Percentiles rank a stretch among this genome's conserved stretches.
Conservation (phyloP, 2,113 vertebrate species). For the Erythrocercus mccallii region DNA sequence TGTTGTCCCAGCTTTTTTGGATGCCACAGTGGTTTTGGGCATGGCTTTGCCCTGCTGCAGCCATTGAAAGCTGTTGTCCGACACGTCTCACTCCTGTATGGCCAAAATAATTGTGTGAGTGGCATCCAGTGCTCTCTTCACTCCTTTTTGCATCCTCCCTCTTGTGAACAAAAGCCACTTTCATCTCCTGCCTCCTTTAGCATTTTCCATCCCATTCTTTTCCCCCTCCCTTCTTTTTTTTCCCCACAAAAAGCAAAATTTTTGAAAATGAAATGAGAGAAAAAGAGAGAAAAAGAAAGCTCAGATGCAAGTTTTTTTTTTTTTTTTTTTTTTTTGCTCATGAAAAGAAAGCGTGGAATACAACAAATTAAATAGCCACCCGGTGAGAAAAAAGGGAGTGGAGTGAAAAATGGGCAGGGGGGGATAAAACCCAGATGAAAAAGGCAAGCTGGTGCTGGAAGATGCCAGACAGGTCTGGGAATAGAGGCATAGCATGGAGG, state of each 20-base stretch:
- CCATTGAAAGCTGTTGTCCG: background rate
- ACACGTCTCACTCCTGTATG: background rate
- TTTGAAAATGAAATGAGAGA: conserved; percentile 12
- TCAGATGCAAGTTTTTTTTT: background rate
- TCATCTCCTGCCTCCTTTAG: conserved; percentile 23
- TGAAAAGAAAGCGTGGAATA: conserved; percentile 47
- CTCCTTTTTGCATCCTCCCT: background rate
- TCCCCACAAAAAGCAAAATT: background rate
- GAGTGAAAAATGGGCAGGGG: conserved; percentile 1
- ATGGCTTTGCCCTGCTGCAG: background rate
- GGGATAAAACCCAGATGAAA: conserved; percentile 44
- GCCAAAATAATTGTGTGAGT: background rate
- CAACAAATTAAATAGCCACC: conserved; percentile 61
- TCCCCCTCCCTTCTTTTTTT: fast-evolving
- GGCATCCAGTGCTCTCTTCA: background rate
- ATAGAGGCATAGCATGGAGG: conserved; percentile 33
- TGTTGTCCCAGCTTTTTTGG: background rate
- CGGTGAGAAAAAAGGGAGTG: conserved; percentile 13
- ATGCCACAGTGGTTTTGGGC: background rate
- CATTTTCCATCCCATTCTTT: background rate
- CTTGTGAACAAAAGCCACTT: conserved; percentile 1
- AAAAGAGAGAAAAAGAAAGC: background rate
- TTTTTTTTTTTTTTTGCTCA: background rate
- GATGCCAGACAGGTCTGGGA: conserved; percentile 17
- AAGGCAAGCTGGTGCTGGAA: background rate